Evolutionary conservation across 2,888 invertebrate species (phyloP).

Genomic region (Odontothrips loti): DNA sequence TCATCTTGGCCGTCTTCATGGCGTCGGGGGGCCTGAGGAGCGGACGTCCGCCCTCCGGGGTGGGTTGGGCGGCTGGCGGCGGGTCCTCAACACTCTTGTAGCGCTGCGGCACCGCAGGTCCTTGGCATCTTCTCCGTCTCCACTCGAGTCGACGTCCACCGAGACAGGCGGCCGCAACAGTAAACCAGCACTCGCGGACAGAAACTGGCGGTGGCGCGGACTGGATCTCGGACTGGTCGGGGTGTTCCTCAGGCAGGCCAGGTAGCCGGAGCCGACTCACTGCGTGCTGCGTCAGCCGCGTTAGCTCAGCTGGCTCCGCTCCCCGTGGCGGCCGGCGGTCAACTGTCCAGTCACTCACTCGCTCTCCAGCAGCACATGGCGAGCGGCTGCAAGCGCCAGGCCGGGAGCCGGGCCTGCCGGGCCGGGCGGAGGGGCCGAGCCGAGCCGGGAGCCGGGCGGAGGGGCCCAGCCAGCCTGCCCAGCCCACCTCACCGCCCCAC

Average conservation of each 20-base stretch:
- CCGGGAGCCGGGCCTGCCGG: not conserved
- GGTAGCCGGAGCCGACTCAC: not conserved
- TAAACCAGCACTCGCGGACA: no score
- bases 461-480: constrained; percentile 49
- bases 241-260: no score
- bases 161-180: not conserved
- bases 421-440: not conserved
- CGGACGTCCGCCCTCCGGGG: not conserved
- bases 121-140: not conserved
- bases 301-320: no score
- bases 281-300: constrained; percentile 44
- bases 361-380: not conserved
- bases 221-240: no score
- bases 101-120: not conserved
- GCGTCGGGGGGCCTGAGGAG: not conserved
- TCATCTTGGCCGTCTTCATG: not conserved
- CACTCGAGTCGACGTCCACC: no score
- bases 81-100: not conserved
- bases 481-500: constrained; percentile 54
- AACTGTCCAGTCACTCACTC: constrained; percentile 40
- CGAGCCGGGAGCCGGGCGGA: no score
- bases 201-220: no score
- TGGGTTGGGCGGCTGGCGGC: not conserved
- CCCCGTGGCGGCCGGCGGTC: constrained; percentile 8
- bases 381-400: not conserved